Percentiles rank a stretch among this genome's conserved stretches.
Conservation (phyloP, 2,113 vertebrate species). For the Vulpes vulpes region DNA sequence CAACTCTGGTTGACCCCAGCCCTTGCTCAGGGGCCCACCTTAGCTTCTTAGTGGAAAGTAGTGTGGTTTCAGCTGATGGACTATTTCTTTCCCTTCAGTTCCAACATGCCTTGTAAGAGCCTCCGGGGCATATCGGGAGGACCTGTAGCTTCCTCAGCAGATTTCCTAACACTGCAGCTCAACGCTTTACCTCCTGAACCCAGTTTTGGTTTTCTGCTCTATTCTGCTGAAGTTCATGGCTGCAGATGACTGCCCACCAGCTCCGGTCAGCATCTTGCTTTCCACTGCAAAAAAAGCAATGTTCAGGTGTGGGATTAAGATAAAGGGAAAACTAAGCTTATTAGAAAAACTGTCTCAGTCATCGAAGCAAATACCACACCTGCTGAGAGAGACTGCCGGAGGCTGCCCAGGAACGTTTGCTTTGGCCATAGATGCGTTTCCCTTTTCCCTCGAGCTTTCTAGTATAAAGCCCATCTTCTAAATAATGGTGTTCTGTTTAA, state of each 20-base stretch:
- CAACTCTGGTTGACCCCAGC: background rate
- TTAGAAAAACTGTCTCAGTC: background rate
- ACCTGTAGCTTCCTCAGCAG: background rate
- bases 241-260: background rate
- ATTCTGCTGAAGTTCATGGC: background rate
- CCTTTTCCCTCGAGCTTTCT: background rate
- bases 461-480: constrained; percentile 5
- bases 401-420: background rate
- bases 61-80: background rate
- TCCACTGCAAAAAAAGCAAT: background rate
- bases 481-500: background rate
- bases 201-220: background rate
- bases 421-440: background rate
- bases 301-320: background rate
- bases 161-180: background rate
- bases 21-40: background rate
- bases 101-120: background rate
- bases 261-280: background rate
- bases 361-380: background rate
- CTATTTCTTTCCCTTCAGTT: background rate
- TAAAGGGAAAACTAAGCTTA: background rate
- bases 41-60: background rate
- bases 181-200: background rate
- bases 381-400: background rate
- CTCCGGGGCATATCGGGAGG: background rate